phyloP scores from a whole-genome alignment of 1,140 invertebrate species.

The Globodera ellingtonae region DNA sequence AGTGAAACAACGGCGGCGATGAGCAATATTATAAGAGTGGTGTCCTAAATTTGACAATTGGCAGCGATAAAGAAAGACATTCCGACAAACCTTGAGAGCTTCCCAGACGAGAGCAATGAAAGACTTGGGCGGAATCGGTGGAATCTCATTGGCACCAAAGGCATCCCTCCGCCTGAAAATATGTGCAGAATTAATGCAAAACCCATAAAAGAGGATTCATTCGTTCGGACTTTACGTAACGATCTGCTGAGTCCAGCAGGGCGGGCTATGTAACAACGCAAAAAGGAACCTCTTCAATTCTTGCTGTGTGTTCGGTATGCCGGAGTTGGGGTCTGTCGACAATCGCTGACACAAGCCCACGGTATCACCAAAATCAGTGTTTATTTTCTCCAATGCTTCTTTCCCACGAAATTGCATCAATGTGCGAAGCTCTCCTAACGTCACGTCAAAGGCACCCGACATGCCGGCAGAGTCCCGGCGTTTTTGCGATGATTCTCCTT shows the following conservation, averaged over 20 bases:
- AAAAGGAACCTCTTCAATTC: slow-evolving; percentile 76
- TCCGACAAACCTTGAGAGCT: slow-evolving; percentile 77
- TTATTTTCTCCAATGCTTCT: slow-evolving; percentile 82
- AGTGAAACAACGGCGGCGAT: slow-evolving; percentile 77
- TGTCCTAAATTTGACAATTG: not conserved
- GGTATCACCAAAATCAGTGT: slow-evolving; percentile 79
- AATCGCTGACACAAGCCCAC: slow-evolving; percentile 87
- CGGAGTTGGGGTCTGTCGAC: slow-evolving; percentile 84
- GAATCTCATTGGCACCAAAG: slow-evolving; percentile 96
- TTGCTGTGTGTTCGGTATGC: slow-evolving; percentile 83
- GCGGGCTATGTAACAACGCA: no score
- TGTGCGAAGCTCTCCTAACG: slow-evolving; percentile 88
- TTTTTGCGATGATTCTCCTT: no score
- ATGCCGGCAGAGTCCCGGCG: not conserved
- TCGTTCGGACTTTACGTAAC: no score
- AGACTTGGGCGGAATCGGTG: slow-evolving; percentile 97
- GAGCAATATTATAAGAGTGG: slow-evolving; percentile 69
- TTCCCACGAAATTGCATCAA: slow-evolving; percentile 89
- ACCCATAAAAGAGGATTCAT: no score
- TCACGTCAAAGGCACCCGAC: slow-evolving; percentile 14
- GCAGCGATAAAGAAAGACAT: not conserved
- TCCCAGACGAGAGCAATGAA: slow-evolving; percentile 98
- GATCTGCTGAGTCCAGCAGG: no score
- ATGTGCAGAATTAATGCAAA: no score
- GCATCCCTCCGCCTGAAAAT: slow-evolving; percentile 77